phyloP scores from a whole-genome alignment of 2,888 invertebrate species.

The Aphodius sticticus region DNA sequence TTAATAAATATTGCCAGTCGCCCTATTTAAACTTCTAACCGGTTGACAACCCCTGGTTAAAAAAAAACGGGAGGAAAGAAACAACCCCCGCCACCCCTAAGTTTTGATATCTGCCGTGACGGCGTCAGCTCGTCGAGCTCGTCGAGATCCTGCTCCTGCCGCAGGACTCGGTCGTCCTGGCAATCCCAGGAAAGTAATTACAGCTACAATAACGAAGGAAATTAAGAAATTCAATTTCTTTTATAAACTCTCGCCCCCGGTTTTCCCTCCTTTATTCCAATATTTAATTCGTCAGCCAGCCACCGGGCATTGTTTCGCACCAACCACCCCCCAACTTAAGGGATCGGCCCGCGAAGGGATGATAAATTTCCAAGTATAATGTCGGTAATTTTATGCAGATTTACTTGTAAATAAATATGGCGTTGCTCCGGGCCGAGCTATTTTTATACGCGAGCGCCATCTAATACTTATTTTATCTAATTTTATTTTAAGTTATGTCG shows the following conservation, averaged over 20 bases:
- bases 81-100: no score
- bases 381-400: conserved; percentile 40
- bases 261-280: conserved; percentile 31
- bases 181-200: conserved; percentile 44
- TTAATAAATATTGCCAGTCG: no score
- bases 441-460: not conserved
- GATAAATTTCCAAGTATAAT: conserved; percentile 42
- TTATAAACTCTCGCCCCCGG: conserved; percentile 40
- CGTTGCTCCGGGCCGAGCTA: not conserved
- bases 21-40: no score
- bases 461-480: not conserved
- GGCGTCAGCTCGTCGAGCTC: not conserved
- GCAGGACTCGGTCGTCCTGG: not conserved
- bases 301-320: not conserved
- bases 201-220: conserved; percentile 47
- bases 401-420: conserved; percentile 37
- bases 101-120: not conserved
- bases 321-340: conserved; percentile 9
- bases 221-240: conserved; percentile 49
- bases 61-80: no score
- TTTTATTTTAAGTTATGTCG: no score
- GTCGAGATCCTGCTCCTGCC: not conserved
- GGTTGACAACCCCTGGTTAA: no score
- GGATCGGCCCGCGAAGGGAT: conserved; percentile 10
- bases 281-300: conserved; percentile 37